Evolutionary conservation across 2,888 invertebrate genomes (phyloP).

Genomic region (Zaprionus bogoriensis): DNA sequence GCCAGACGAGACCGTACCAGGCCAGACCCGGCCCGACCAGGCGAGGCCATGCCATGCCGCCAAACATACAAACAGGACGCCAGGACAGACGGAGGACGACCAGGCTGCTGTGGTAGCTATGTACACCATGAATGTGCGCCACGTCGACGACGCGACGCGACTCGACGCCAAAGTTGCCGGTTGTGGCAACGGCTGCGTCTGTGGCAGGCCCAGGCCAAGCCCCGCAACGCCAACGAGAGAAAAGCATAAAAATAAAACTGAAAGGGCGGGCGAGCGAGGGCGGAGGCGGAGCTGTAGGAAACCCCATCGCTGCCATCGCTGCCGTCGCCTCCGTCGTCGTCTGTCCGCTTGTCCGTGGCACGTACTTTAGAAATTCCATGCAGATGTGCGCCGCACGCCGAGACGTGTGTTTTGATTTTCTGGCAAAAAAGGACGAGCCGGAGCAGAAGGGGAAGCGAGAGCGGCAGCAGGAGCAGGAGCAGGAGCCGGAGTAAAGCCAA

Average conservation of each 20-base stretch:
- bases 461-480: no score
- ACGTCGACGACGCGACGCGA: constrained; percentile 46
- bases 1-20: background rate
- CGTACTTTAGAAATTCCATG: constrained; percentile 76
- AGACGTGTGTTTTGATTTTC: constrained; percentile 80
- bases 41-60: constrained; percentile 47
- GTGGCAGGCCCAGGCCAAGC: constrained; percentile 47
- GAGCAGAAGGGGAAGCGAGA: no score
- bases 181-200: constrained; percentile 49
- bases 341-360: constrained; percentile 59
- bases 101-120: constrained; percentile 61
- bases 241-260: constrained; percentile 11
- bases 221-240: constrained; percentile 32
- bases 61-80: constrained; percentile 68
- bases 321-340: constrained; percentile 3
- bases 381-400: constrained; percentile 76
- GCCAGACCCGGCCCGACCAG: background rate
- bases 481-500: constrained; percentile 40
- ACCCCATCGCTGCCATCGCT: constrained; percentile 15
- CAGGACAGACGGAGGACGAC: constrained; percentile 30
- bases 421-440: constrained; percentile 47
- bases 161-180: constrained; percentile 66
- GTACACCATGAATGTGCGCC: constrained; percentile 69
- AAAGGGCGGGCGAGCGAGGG: constrained; percentile 4
- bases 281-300: background rate